Evolutionary conservation across 2,797 vertebrate genomes (phyloP), one percentile per base, ranked within the genome.

Genomic region (Lepilemur septentrionalis): DNA sequence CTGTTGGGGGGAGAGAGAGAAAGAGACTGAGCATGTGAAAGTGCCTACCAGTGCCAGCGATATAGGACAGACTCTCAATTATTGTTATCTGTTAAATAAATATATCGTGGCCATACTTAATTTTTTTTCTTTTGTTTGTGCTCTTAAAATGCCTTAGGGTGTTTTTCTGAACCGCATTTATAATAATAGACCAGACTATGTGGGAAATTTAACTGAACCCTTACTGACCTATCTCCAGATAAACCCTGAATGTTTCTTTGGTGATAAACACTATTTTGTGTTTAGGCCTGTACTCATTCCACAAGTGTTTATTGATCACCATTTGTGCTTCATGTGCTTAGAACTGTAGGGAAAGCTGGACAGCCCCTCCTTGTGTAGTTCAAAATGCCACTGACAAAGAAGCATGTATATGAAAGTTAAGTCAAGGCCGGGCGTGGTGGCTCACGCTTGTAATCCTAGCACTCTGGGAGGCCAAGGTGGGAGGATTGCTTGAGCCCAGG

Each of bases 21-120:
- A 13, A 30, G 23, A 30, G 7, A 18, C n/a, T 1, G 0, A 14
- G 25, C 20, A 0, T 13, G 22, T 28, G 38, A 9, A 46, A 35
- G 61, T 50, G 12, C 43, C 20, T 11, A 25, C 0, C 18, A 4
- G 32, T 28, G 22, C 35, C 10, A 15, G 32, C 32, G 25, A 1
- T 8, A 7, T 18, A 4, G 8, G 38, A 7, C 57, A 41, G 57
- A 41, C 52, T 69, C 55, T 41, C 22, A 2, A 23, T 43, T 50
- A 3, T 30, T 61, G 22, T 14, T 67, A 2, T 23, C n/a, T 38
- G 13, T 28, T 59, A 41, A 38, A 18, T 12, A 43, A n/a, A 5
- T 17, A 4, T n/a, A 8, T 46, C 9, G 20, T 32, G n/a, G 63
- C n/a, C 69, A 38, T 7, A 4, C 17, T 32, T 48, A 1, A 43